Conservation (phyloP, 2,797 vertebrate genomes). For the Enteromius argenteus region DNA sequence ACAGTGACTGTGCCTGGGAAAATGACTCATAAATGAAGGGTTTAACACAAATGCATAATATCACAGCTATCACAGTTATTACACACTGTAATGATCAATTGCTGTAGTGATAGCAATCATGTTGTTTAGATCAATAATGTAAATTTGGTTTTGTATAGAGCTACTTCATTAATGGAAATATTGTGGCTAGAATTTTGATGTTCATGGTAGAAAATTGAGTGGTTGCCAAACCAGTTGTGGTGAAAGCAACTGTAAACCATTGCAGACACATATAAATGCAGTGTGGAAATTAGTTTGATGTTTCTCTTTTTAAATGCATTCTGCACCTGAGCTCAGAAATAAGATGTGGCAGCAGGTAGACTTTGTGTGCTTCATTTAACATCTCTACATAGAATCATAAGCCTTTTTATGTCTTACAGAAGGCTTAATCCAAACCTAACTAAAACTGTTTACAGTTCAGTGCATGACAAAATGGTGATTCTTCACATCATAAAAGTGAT, state of each 20-base stretch:
- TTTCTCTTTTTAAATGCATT: neutral
- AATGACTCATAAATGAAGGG: constrained; percentile 15
- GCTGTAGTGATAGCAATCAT: constrained; percentile 10
- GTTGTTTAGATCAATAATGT: neutral
- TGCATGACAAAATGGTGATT: too few species aligned
- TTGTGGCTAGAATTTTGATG: neutral
- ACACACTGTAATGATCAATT: constrained; percentile 2
- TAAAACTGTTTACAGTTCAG: too few species aligned
- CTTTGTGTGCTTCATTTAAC: constrained; percentile 64
- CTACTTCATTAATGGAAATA: constrained; percentile 49
- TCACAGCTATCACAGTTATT: constrained; percentile 17
- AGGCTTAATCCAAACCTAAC: constrained; percentile 43
- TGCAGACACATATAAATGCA: neutral
- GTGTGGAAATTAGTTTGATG: neutral
- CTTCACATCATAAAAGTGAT: too few species aligned
- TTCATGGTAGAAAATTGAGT: neutral
- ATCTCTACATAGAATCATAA: constrained; percentile 61
- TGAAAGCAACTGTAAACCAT: neutral
- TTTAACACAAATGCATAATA: neutral
- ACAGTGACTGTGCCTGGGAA: neutral
- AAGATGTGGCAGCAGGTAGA: constrained; percentile 36
- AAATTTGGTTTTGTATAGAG: constrained; percentile 51
- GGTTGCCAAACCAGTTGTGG: too few species aligned
- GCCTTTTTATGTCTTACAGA: constrained; percentile 66
- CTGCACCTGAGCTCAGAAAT: constrained; percentile 70